A percentile compares a stretch with the other conserved stretches of the same genome.
These are phyloP conservation scores for Pemphigus obesinymphae DNA, from an alignment of 1,140 invertebrate genomes.

Conservation along the genomic window DNA sequence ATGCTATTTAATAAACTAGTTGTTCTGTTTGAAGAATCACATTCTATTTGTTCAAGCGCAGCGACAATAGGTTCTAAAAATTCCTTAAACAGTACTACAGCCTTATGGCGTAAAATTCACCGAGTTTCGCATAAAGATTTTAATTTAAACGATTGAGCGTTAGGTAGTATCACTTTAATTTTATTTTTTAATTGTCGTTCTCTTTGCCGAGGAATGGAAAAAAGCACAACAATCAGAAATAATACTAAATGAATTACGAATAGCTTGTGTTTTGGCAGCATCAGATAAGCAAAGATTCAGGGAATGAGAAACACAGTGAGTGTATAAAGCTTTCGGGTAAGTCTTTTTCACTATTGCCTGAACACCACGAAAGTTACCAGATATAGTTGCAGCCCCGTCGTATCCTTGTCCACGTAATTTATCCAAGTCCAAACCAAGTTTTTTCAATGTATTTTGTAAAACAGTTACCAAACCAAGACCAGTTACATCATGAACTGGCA, in stretches of 20 bases:
- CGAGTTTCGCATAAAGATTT: too few relatives aligned
- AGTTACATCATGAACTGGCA: too few relatives aligned
- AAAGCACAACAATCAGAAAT: conserved; percentile 9
- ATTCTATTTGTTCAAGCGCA: too few relatives aligned
- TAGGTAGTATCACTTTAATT: too few relatives aligned
- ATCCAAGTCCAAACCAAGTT: not conserved
- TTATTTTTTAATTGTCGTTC: too few relatives aligned
- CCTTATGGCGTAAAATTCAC: too few relatives aligned
- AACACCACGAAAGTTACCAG: conserved; percentile 46
- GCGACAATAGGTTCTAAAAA: too few relatives aligned
- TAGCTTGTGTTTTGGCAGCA: conserved; percentile 4
- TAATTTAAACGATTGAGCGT: too few relatives aligned
- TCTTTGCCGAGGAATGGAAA: too few relatives aligned
- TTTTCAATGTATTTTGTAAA: not conserved
- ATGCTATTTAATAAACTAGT: too few relatives aligned
- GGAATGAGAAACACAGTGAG: conserved; percentile 15
- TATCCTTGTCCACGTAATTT: conserved; percentile 46
- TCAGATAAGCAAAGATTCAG: conserved; percentile 35
- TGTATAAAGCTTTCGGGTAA: not conserved
- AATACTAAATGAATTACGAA: conserved; percentile 39
- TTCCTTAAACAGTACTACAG: too few relatives aligned
- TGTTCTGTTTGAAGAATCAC: too few relatives aligned
- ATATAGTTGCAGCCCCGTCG: conserved; percentile 48
- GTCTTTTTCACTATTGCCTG: conserved; percentile 13
- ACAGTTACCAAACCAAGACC: not conserved